Conservation (phyloP, 2,888 invertebrate species). For the Dynastes hyllus region DNA sequence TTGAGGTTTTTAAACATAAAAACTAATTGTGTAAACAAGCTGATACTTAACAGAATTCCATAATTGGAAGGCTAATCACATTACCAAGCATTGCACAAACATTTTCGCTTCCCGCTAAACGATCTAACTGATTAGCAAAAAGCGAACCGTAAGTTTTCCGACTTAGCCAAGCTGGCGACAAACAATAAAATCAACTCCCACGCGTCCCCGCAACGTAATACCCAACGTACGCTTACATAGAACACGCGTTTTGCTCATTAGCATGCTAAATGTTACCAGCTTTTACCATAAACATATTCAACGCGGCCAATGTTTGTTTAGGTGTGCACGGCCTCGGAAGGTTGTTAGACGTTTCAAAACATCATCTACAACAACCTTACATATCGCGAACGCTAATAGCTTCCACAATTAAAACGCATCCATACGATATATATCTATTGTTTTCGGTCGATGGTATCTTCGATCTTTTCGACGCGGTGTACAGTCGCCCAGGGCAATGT, state of each 20-base stretch:
- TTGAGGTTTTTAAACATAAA: too few relatives aligned
- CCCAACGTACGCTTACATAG: neutral
- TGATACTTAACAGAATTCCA: neutral
- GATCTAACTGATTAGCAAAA: neutral
- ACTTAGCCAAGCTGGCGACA: neutral
- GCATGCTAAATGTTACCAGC: constrained; percentile 65
- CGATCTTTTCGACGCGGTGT: neutral
- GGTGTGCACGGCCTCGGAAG: constrained; percentile 65
- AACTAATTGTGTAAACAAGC: too few relatives aligned
- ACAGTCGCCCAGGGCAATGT: neutral
- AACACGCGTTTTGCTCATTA: constrained; percentile 60
- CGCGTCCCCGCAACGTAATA: constrained; percentile 62
- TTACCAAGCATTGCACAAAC: neutral
- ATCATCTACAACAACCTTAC: constrained; percentile 47
- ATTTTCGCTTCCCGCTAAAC: neutral
- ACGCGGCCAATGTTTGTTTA: constrained; percentile 63
- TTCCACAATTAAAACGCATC: constrained; percentile 13
- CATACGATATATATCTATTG: neutral
- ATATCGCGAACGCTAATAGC: neutral
- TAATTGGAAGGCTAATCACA: neutral
- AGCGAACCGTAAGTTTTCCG: neutral
- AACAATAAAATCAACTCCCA: constrained; percentile 65
- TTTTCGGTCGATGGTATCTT: neutral
- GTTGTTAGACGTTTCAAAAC: constrained; percentile 58
- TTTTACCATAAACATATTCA: constrained; percentile 66